A percentile compares a stretch with the other conserved stretches of the same genome.
Evolutionary conservation across 2,797 vertebrate species (phyloP).

Genomic region (Malurus splendens): DNA sequence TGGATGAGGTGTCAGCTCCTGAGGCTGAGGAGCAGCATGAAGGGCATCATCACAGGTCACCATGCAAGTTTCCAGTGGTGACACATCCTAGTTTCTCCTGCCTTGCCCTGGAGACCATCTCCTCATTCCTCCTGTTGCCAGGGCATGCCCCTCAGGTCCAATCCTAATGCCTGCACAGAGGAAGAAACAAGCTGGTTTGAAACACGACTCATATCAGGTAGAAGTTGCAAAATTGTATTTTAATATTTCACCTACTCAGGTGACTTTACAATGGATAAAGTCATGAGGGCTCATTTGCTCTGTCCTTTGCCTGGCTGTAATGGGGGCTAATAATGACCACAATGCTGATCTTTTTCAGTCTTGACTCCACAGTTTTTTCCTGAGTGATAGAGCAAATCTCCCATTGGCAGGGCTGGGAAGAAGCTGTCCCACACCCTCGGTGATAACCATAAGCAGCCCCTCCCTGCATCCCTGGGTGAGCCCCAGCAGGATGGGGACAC

Average conservation of each 20-base stretch:
- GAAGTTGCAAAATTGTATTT: background rate
- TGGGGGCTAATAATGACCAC: background rate
- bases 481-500: background rate
- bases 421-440: background rate
- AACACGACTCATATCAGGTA: fast-evolving
- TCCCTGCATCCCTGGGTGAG: background rate
- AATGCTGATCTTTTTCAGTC: background rate
- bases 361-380: background rate
- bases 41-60: background rate
- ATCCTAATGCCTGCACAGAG: fast-evolving
- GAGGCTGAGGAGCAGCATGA: background rate
- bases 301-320: background rate
- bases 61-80: background rate
- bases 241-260: background rate
- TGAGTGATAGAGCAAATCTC: fast-evolving
- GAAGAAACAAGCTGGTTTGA: background rate
- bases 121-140: background rate
- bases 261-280: background rate
- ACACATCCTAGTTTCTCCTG: background rate
- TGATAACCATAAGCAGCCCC: background rate
- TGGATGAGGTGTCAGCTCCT: background rate
- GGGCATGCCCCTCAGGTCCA: background rate
- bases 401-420: background rate
- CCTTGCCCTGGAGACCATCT: background rate
- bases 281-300: background rate